phyloP scores from a whole-genome alignment of 2,888 invertebrate genomes.

The Erpobdella octoculata region DNA sequence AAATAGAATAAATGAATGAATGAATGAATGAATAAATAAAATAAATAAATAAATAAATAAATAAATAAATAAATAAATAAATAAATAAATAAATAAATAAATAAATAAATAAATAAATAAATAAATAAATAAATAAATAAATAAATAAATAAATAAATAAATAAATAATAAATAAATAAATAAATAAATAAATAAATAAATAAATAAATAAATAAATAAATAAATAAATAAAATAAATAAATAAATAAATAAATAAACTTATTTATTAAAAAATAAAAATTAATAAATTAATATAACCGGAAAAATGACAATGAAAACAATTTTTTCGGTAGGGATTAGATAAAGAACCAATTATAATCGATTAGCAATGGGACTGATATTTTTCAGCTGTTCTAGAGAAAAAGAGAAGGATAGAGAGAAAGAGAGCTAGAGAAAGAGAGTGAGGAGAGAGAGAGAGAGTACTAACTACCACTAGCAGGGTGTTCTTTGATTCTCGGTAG shows the following conservation, averaged over 20 bases:
- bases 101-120: conserved; percentile 8
- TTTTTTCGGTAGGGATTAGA: not conserved
- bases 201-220: not conserved
- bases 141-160: not conserved
- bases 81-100: conserved; percentile 9
- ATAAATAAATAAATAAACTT: conserved; percentile 9
- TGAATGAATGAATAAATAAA: not conserved
- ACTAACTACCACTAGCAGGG: too few relatives aligned
- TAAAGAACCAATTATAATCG: not conserved
- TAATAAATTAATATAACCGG: not conserved
- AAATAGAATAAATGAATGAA: not conserved
- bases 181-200: not conserved
- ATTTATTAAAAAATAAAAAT: not conserved
- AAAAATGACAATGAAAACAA: not conserved
- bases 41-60: not conserved
- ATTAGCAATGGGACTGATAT: too few relatives aligned
- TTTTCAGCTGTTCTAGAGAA: too few relatives aligned
- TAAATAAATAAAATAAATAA: not conserved
- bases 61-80: conserved; percentile 5
- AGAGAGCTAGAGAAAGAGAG: too few relatives aligned
- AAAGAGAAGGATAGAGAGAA: too few relatives aligned
- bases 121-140: not conserved
- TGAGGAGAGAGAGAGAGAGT: too few relatives aligned
- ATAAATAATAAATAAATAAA: not conserved
- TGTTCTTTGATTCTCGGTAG: too few relatives aligned